phyloP scores from a whole-genome alignment of 2,113 vertebrate species.

The Sprattus sprattus region DNA sequence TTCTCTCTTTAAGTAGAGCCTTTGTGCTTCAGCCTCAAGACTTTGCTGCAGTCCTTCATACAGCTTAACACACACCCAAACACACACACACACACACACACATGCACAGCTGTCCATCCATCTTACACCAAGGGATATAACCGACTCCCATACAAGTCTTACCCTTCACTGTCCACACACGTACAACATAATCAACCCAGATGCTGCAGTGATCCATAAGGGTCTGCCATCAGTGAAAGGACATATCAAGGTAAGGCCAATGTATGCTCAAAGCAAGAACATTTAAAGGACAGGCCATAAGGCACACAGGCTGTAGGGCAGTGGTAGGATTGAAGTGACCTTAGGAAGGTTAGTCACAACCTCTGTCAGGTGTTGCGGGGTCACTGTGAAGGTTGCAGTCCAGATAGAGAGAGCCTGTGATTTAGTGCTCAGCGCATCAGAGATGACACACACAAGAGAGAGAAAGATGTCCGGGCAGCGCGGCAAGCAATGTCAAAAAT shows the following conservation, averaged over 20 bases:
- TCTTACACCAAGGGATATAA: not conserved
- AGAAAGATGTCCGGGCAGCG: conserved; percentile 59
- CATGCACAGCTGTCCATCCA: not conserved
- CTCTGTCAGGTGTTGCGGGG: not conserved
- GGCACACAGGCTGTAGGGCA: not conserved
- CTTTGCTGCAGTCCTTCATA: not conserved
- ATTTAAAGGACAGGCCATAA: not conserved
- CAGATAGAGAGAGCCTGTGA: not conserved
- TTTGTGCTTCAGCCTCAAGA: not conserved
- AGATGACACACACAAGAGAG: conserved; percentile 38
- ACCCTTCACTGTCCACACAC: not conserved
- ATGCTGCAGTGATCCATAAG: not conserved
- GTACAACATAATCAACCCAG: not conserved
- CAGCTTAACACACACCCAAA: not conserved
- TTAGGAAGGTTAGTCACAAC: not conserved
- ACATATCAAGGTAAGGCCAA: not conserved
- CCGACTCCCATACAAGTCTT: not conserved
- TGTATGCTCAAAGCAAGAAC: not conserved
- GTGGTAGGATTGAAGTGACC: not conserved
- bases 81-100: not conserved
- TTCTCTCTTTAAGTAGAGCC: not conserved
- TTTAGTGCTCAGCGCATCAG: not conserved
- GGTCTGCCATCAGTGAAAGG: not conserved
- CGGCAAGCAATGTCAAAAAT: conserved; percentile 56
- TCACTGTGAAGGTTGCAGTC: not conserved